Evolutionary conservation across 53 echinoderm and acorn worm species (phyloP), one percentile per base, ranked within the genome.

Genomic region (Antedon mediterranea): DNA sequence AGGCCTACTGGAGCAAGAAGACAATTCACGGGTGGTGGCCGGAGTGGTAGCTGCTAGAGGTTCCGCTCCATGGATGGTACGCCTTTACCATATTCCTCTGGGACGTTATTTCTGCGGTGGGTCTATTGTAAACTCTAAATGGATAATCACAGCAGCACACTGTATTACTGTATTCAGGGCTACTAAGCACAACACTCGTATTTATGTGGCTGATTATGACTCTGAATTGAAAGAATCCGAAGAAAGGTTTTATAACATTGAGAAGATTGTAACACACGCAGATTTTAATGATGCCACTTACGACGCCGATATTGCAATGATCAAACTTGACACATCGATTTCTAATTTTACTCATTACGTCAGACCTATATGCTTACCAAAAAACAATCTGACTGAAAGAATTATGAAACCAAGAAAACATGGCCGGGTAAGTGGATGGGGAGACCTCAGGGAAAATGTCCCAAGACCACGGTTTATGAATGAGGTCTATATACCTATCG

Each of bases 61-160:
- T n/a, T 80, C 90, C 15, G 85, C 88, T 5, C 93, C 93, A 0
- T 93, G 93, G 93, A 81, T 93, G 78, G 90, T 86, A 30, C 88
- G 89, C 23, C 43, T 93, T 6, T 93, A 91, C 91, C 29, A 77
- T 28, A 79, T 77, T 6, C 41, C 42, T 0, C 28, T 31, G 3
- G 84, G 94, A 3, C 75, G 20, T 13, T 84, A 92, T 78, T 91
- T 77, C 83, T 94, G 94, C 33, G 79, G 81, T 34, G 86, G 86
- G 3, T 33, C 85, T 44, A 18, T 44, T 44, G 15, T 44, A 26
- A 15, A 18, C 70, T 18, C 26, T 6, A 7, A n/a, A 30, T 5
- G 33, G n/a, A n/a, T n/a, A n/a, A n/a, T n/a, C n/a, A n/a, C n/a
- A n/a, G n/a, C n/a, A n/a, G n/a, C n/a, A n/a, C 30, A 31, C 8